A percentile compares a stretch with the other conserved stretches of the same genome.
These are phyloP conservation scores for Apteryx mantelli DNA, from an alignment of 2,113 vertebrate genomes.

Conservation along the genomic window DNA sequence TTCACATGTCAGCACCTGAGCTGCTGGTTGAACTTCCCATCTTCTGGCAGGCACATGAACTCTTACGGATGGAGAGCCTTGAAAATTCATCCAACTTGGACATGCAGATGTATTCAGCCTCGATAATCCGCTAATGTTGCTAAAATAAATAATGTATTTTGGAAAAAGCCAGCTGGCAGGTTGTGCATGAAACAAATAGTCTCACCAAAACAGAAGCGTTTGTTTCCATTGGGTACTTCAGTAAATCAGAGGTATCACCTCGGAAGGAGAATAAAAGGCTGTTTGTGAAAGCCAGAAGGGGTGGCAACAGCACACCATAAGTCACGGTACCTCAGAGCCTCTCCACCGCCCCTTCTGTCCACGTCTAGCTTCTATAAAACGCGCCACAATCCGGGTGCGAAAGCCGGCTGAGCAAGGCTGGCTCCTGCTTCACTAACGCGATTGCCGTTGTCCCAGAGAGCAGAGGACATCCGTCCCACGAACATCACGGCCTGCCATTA, in stretches of 20 bases:
- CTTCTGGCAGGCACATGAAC: neutral
- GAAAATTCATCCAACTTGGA: neutral
- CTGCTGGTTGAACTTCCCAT: neutral
- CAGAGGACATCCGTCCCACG: neutral
- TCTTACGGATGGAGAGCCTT: neutral
- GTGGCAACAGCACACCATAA: accelerated
- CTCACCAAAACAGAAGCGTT: neutral
- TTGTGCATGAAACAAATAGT: accelerated
- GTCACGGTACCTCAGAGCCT: neutral
- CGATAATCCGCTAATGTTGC: slow-evolving; percentile 1
- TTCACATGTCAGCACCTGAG: neutral
- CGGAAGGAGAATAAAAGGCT: neutral
- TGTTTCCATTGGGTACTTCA: neutral
- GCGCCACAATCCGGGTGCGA: accelerated
- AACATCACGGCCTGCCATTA: neutral
- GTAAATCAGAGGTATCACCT: neutral
- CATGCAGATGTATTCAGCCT: neutral
- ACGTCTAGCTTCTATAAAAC: neutral
- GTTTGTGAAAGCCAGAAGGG: neutral
- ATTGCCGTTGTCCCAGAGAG: neutral
- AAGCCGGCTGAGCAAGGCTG: neutral
- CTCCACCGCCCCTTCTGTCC: neutral
- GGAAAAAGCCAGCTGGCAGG: neutral
- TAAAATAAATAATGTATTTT: neutral
- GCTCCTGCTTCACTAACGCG: neutral